Evolutionary conservation across 2,888 invertebrate species (phyloP).

Genomic region (Lepidonotus clava): DNA sequence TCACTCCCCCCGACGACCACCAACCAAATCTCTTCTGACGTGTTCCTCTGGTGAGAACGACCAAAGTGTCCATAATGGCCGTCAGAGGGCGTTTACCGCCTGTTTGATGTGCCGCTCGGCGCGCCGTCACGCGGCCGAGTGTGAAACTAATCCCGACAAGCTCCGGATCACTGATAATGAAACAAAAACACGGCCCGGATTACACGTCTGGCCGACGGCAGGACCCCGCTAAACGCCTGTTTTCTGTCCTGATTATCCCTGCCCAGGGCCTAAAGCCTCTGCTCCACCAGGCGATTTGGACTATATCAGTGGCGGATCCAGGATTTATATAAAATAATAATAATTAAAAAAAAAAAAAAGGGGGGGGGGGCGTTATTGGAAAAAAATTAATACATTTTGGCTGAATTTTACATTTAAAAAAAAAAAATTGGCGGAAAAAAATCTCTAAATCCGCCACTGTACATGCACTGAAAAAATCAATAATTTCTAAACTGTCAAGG

Average conservation of each 20-base stretch:
- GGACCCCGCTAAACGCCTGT: no score
- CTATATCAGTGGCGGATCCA: no score
- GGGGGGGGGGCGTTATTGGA: no score
- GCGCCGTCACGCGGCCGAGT: constrained; percentile 39
- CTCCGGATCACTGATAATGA: constrained; percentile 48
- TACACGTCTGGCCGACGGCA: constrained; percentile 6
- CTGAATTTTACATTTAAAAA: no score
- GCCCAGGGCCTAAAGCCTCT: neutral
- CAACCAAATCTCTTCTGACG: constrained; percentile 1
- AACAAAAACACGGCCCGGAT: constrained; percentile 44
- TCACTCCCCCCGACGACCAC: neutral
- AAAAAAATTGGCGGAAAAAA: no score
- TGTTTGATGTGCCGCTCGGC: constrained; percentile 29
- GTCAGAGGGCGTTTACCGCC: constrained; percentile 23
- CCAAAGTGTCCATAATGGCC: constrained; percentile 43
- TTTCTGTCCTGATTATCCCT: neutral
- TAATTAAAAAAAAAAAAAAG: no score
- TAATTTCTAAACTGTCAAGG: no score
- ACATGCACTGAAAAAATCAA: no score
- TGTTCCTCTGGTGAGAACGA: neutral
- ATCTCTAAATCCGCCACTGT: no score
- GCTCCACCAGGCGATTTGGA: no score
- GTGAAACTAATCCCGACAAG: constrained; percentile 51
- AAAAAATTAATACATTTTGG: no score
- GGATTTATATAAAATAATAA: no score